Percentiles rank a stretch among this genome's conserved stretches.
Evolutionary conservation across 1,140 invertebrate genomes (phyloP).

Genomic region (Ctenoplectra terminalis): DNA sequence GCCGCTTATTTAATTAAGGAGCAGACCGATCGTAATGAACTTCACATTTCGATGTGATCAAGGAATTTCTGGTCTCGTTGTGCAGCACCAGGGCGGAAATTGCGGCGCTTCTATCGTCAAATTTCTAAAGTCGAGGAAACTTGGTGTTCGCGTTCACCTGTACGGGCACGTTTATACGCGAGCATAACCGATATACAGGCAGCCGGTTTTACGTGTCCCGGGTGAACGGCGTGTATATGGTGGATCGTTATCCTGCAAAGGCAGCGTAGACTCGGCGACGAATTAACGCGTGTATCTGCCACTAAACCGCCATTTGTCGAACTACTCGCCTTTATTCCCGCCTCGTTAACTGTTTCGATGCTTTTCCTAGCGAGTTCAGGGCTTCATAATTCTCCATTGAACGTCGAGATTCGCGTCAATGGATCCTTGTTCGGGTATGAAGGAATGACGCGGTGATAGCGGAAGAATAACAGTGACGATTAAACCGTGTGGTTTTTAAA

Average conservation of each 20-base stretch:
- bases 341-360: conserved; percentile 31
- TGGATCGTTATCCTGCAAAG: conserved; percentile 38
- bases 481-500: no score
- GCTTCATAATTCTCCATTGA: conserved; percentile 5
- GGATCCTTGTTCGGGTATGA: background rate
- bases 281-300: conserved; percentile 39
- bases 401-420: background rate
- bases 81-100: conserved; percentile 6
- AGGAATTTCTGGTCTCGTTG: conserved; percentile 32
- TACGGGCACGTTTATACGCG: conserved; percentile 55
- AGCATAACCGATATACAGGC: conserved; percentile 48
- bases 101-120: conserved; percentile 22
- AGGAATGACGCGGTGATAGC: no score
- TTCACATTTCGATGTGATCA: conserved; percentile 32
- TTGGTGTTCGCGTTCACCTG: conserved; percentile 18
- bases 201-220: conserved; percentile 35
- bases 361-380: background rate
- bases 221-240: background rate
- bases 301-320: conserved; percentile 35
- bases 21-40: conserved; percentile 38
- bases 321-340: conserved; percentile 29
- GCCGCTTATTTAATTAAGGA: conserved; percentile 34
- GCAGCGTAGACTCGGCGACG: conserved; percentile 42
- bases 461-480: no score
- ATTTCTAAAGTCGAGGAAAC: conserved; percentile 49